phyloP scores from a whole-genome alignment of 2,797 vertebrate genomes.

The Synaphobranchus kaupii region DNA sequence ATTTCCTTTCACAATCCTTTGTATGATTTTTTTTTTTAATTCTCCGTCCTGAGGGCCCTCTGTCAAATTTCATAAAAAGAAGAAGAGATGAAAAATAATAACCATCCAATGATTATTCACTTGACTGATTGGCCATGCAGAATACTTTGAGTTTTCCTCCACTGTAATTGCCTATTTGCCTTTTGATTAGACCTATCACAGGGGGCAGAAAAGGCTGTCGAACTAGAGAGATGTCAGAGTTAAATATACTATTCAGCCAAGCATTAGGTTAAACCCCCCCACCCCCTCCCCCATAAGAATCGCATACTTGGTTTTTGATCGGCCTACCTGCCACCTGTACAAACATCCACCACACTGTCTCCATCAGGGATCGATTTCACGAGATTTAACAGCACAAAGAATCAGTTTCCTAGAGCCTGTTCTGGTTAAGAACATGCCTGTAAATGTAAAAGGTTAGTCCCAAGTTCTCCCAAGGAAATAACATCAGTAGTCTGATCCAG shows the following conservation, averaged over 20 bases:
- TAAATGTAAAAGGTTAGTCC: slow-evolving; percentile 51
- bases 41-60: neutral
- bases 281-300: neutral
- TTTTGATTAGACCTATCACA: neutral
- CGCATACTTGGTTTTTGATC: neutral
- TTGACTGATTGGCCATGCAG: neutral
- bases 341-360: neutral
- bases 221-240: neutral
- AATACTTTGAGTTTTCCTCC: neutral
- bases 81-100: neutral
- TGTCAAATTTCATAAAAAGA: neutral
- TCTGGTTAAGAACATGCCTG: slow-evolving; percentile 16
- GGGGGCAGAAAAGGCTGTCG: neutral
- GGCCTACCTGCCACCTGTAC: neutral
- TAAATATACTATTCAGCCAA: neutral
- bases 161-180: slow-evolving; percentile 1
- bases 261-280: neutral
- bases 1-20: neutral
- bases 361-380: neutral
- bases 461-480: slow-evolving; percentile 64
- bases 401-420: neutral
- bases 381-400: neutral
- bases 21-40: neutral
- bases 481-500: slow-evolving; percentile 41
- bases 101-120: neutral